Evolutionary conservation across 2,888 invertebrate species (phyloP).

Genomic region (Caenorhabditis wallacei): DNA sequence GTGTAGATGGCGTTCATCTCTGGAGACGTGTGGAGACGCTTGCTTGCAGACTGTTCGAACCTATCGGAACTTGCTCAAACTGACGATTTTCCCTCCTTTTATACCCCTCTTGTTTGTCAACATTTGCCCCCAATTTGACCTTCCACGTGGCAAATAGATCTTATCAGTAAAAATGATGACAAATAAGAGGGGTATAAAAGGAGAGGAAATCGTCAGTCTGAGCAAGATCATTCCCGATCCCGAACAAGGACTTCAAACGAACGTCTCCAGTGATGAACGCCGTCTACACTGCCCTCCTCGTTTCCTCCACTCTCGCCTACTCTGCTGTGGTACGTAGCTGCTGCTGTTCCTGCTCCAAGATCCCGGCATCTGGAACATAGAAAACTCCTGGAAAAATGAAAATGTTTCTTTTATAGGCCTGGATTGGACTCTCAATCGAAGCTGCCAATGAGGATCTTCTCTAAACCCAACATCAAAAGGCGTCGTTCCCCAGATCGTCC

Average conservation of each 20-base stretch:
- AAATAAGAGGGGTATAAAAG: constrained; percentile 15
- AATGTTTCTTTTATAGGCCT: background rate
- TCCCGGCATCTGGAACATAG: too few relatives aligned
- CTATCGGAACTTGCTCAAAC: constrained; percentile 12
- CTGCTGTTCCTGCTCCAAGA: background rate
- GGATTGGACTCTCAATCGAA: constrained; percentile 5
- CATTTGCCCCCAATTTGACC: background rate
- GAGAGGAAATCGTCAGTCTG: background rate
- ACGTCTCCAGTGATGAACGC: constrained; percentile 5
- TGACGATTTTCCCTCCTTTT: constrained; percentile 2
- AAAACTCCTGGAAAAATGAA: too few relatives aligned
- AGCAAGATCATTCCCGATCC: constrained; percentile 12
- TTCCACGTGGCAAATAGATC: too few relatives aligned
- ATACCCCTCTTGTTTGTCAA: constrained; percentile 21
- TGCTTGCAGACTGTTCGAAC: constrained; percentile 4
- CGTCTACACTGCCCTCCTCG: constrained; percentile 14
- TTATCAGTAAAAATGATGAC: constrained; percentile 14
- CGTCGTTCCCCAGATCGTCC: too few relatives aligned
- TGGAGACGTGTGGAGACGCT: background rate
- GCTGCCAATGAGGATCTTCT: constrained; percentile 1
- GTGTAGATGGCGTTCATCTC: constrained; percentile 29
- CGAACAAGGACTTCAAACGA: background rate
- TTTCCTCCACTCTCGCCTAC: constrained; percentile 34
- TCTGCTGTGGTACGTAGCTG: background rate
- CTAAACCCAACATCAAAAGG: background rate